These are phyloP conservation scores for Ypsolopha scabrella DNA, from an alignment of 2,888 invertebrate species.

Conservation along the genomic window DNA sequence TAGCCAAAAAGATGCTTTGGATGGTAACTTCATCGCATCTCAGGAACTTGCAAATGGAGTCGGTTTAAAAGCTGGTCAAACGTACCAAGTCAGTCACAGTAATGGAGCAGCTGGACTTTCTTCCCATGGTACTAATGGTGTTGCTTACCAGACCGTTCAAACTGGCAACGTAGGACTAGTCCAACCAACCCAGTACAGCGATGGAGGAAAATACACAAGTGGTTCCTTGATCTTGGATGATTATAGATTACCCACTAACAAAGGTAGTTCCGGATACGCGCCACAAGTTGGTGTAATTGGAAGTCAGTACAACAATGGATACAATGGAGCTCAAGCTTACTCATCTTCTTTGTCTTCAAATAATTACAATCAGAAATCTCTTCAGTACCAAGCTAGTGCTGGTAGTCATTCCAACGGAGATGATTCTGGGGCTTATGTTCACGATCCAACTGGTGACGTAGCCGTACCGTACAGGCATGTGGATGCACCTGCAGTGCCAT, in stretches of 20 bases:
- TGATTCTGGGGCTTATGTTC: constrained; percentile 54
- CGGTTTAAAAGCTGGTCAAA: constrained; percentile 11
- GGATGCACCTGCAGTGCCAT: constrained; percentile 42
- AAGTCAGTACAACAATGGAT: not conserved
- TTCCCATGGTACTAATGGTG: not conserved
- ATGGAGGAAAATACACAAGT: constrained; percentile 40
- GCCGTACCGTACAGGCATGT: constrained; percentile 54
- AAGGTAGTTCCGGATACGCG: constrained; percentile 12
- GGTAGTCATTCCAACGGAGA: constrained; percentile 30
- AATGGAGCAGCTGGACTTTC: not conserved
- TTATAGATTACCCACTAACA: constrained; percentile 43
- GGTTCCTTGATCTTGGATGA: constrained; percentile 57
- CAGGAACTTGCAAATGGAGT: constrained; percentile 37
- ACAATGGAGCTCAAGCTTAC: not conserved
- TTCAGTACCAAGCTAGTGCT: constrained; percentile 19
- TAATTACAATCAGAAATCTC: not conserved
- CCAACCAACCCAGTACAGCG: constrained; percentile 37
- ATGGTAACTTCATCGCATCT: constrained; percentile 50
- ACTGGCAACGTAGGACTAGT: constrained; percentile 34
- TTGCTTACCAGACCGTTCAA: constrained; percentile 23
- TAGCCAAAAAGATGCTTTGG: constrained; percentile 34
- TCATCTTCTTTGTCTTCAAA: not conserved
- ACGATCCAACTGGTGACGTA: constrained; percentile 56
- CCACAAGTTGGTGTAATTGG: not conserved
- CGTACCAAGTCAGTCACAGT: constrained; percentile 15